Evolutionary conservation across 2,113 vertebrate species (phyloP), one percentile per base, ranked within the genome.

Genomic region (Prunella himalayana): DNA sequence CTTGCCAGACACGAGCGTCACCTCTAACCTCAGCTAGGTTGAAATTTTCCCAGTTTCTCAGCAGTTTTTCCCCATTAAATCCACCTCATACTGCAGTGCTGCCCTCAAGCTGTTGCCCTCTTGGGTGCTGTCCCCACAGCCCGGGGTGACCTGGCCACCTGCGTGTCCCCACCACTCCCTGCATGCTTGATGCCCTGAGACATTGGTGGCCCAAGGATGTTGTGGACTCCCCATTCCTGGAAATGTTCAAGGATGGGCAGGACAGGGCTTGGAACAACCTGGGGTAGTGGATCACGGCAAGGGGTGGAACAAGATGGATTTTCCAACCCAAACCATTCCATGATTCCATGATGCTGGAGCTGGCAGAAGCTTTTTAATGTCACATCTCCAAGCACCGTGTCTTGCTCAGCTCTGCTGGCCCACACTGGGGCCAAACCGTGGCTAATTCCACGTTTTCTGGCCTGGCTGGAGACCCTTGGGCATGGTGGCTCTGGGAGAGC

Each of bases 1-100:
- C 37, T 92, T 87, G 57, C 77, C 89, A 91, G 86, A 35, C 70
- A 71, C 37, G 22, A 47, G 82, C 44, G 11, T 82, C 86, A 92
- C 75, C 61, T 87, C 70, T 77, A 45, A 80, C 91, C 87, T 82
- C 90, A 60, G 35, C 22, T 15, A 21, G 41, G n/a, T 0, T 15
- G 45, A 16, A 42, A 10, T 61, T 76, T 76, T 65, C 78, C 49
- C 1, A 1, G 22, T 15, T 82, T 69, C 65, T 89, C 64, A 39
- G 83, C 71, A 90, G 30, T 49, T 91, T 86, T 68, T 31, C 54
- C 66, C 53, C 69, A 19, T 71, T 49, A 54, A 75, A 66, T 30
- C 41, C 27, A 1, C 35, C 57, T 61, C 2, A 1, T 1, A 0
- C 6, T 0, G 0, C 20, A 4, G 25, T 1, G 2, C 13, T 66